phyloP scores from a whole-genome alignment of 1,140 invertebrate species.

The Branchinecta lindahli region DNA sequence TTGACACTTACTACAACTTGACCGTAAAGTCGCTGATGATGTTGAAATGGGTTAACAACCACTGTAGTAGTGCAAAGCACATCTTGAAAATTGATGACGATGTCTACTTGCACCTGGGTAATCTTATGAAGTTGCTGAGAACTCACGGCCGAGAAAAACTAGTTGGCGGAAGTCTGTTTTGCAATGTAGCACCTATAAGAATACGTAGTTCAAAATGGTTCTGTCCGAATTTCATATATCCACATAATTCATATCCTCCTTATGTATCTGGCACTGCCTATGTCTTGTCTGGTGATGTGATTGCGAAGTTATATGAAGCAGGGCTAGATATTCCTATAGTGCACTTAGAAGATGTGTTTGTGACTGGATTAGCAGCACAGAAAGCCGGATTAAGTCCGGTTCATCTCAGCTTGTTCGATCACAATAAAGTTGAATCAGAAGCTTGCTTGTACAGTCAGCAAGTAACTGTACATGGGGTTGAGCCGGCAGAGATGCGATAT shows the following conservation, averaged over 20 bases:
- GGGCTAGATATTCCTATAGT: slow-evolving; percentile 35
- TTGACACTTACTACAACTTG: slow-evolving; percentile 82
- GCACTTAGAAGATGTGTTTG: slow-evolving; percentile 58
- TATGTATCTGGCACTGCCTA: slow-evolving; percentile 74
- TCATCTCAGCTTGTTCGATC: slow-evolving; percentile 33
- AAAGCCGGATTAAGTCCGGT: slow-evolving; percentile 35
- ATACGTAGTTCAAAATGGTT: slow-evolving; percentile 60
- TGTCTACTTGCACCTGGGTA: slow-evolving; percentile 35
- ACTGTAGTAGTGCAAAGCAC: slow-evolving; percentile 27
- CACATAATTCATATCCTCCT: slow-evolving; percentile 53
- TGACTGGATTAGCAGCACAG: slow-evolving; percentile 49
- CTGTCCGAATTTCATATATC: slow-evolving; percentile 59
- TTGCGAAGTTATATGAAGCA: slow-evolving; percentile 46
- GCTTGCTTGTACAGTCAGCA: slow-evolving; percentile 26
- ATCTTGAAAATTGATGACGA: slow-evolving; percentile 40
- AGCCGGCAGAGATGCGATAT: slow-evolving; percentile 22
- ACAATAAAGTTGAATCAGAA: slow-evolving; percentile 31
- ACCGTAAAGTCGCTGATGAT: slow-evolving; percentile 75
- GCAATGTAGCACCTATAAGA: slow-evolving; percentile 49
- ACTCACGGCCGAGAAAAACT: slow-evolving; percentile 25
- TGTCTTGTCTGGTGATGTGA: slow-evolving; percentile 53
- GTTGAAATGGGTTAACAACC: slow-evolving; percentile 47
- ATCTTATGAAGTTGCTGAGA: slow-evolving; percentile 21
- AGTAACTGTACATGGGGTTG: slow-evolving; percentile 27
- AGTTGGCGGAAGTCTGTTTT: slow-evolving; percentile 55